Evolutionary conservation across 2,797 vertebrate species (phyloP).

Genomic region (Malacoraja senta): DNA sequence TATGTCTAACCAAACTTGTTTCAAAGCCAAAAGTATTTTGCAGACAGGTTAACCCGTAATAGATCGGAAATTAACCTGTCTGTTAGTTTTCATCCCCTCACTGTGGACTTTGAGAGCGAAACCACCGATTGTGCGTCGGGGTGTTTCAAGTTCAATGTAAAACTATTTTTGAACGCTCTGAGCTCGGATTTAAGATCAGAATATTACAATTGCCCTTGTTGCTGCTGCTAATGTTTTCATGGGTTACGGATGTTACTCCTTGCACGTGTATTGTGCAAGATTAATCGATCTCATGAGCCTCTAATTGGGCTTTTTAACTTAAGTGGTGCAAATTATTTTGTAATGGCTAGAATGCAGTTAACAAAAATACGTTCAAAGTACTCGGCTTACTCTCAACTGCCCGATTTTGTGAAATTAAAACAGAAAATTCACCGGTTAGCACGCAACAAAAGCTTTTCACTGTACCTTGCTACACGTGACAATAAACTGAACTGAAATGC

Average conservation of each 20-base stretch:
- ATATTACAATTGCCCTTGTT: not conserved
- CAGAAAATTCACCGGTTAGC: too few species aligned
- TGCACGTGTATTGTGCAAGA: not conserved
- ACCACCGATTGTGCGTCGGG: not conserved
- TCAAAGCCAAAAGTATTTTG: conserved; percentile 2
- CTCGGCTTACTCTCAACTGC: too few species aligned
- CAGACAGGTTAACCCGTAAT: too few species aligned
- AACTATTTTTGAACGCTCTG: not conserved
- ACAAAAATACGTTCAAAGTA: too few species aligned
- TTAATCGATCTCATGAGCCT: not conserved
- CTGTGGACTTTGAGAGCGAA: not conserved
- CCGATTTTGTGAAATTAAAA: too few species aligned
- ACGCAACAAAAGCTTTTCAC: too few species aligned
- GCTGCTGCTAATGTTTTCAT: not conserved
- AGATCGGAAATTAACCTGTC: not conserved
- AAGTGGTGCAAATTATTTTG: too few species aligned
- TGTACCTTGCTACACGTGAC: too few species aligned
- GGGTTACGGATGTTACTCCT: not conserved
- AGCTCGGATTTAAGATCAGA: not conserved
- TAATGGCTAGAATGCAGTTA: too few species aligned
- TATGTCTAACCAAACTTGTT: not conserved
- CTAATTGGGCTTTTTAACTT: not conserved
- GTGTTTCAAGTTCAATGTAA: not conserved
- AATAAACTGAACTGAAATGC: too few species aligned
- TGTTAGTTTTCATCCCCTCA: not conserved